Evolutionary conservation across 2,797 vertebrate species (phyloP), one percentile per base, ranked within the genome.

Genomic region (Choloepus didactylus): DNA sequence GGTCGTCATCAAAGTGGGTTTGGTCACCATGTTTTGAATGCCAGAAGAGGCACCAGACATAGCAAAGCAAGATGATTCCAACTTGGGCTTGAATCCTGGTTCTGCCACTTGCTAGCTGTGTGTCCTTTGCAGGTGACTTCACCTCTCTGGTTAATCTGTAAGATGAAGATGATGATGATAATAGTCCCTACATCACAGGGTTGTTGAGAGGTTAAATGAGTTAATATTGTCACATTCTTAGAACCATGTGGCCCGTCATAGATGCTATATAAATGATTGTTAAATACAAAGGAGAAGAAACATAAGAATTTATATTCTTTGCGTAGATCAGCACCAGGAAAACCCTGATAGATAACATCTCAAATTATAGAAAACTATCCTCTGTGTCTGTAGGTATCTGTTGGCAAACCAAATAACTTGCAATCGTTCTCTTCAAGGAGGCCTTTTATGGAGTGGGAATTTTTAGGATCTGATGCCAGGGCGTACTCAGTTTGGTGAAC

Each of bases 261-360:
- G 41, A 18, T 44, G 21, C 35, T 87, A 3, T 67, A 31, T 67
- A 41, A 44, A 67, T 56, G 35, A 64, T 27, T 76, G 23, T 41
- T 82, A 87, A 59, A 51, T 41, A 81, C 1, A 5, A 5, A 29
- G 23, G 67, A 49, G 21, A 70, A 75, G 38, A 80, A 88, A 51
- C 21, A 56, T 14, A 41, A 54, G 14, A 56, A 60, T 80, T 83
- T 96, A 54, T 38, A 54, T 89, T 51, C 25, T 51, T 77, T 87
- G 76, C 41, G 49, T 49, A 54, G 35, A 82, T 88, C 9, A 69
- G 7, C 41, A 18, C 29, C 46, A 92, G 76, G 73, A 85, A 92
- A 93, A 73, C n/a, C 9, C 31, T 49, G 51, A 81, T 84, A 81
- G 81, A 54, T 44, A 85, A 5, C 60, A 80, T 87, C 75, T 92